These are phyloP conservation scores for Indicator indicator DNA, from an alignment of 2,113 vertebrate species.

Conservation along the genomic window DNA sequence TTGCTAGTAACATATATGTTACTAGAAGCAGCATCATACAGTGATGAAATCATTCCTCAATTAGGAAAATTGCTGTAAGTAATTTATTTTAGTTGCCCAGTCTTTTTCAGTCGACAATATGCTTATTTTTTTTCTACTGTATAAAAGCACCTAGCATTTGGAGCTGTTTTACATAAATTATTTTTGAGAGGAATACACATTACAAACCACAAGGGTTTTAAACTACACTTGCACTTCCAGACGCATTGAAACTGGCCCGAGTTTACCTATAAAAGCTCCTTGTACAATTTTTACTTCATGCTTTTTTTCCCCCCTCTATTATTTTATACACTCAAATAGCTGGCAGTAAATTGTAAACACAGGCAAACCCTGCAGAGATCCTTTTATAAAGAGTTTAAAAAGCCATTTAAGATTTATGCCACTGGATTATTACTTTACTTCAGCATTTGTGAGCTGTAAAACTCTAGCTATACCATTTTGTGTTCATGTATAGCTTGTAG, in stretches of 20 bases:
- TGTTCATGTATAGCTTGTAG: background rate
- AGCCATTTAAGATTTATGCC: slow-evolving; percentile 2
- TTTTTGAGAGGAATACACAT: background rate
- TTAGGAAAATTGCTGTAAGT: background rate
- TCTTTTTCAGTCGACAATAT: background rate
- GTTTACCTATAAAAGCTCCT: slow-evolving; percentile 12
- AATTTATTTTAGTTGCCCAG: background rate
- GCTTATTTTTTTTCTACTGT: background rate
- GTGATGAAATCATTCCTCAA: background rate
- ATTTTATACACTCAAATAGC: background rate
- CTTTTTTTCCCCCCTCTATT: background rate
- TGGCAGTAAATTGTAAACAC: slow-evolving; percentile 36
- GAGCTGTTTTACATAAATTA: background rate
- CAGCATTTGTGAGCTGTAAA: background rate
- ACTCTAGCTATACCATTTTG: background rate
- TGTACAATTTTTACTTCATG: background rate
- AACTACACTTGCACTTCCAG: slow-evolving; percentile 3
- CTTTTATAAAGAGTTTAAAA: slow-evolving; percentile 41
- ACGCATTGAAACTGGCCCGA: background rate
- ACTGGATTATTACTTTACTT: slow-evolving; percentile 27
- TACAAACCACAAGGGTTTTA: background rate
- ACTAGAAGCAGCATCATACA: background rate
- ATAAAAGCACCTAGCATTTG: background rate
- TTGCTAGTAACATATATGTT: background rate
- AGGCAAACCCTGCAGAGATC: slow-evolving; percentile 15